Percentiles rank a stretch among this genome's conserved stretches.
Conservation (phyloP, 2,113 vertebrate genomes). For the Uropsilus gracilis region DNA sequence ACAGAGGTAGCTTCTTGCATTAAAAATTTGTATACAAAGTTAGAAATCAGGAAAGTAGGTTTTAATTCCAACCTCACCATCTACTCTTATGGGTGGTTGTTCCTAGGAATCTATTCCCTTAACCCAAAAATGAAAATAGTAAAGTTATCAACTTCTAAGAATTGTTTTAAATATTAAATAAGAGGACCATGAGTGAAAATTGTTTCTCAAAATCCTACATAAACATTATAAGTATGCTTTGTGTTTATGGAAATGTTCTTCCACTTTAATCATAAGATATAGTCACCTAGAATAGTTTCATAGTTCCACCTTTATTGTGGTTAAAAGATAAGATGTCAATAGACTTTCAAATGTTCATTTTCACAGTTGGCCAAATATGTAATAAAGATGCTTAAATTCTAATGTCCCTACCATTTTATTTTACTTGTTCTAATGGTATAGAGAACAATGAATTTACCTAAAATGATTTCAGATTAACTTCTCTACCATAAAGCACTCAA, state of each 20-base stretch:
- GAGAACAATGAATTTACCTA: conserved; percentile 31
- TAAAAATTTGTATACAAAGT: neutral
- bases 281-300: conserved; percentile 21
- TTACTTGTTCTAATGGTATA: conserved; percentile 19
- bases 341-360: conserved; percentile 39
- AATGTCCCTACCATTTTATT: neutral
- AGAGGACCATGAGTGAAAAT: neutral
- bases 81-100: neutral
- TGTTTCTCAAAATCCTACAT: neutral
- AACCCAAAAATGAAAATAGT: neutral
- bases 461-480: conserved; percentile 45
- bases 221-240: neutral
- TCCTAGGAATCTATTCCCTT: neutral
- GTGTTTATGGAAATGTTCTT: neutral
- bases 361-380: neutral
- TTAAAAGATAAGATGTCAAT: neutral
- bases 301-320: neutral
- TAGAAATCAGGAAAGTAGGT: neutral
- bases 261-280: neutral
- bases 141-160: neutral
- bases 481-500: conserved; percentile 41
- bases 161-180: neutral
- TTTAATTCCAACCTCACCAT: neutral
- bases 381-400: neutral
- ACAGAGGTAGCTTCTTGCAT: neutral